Percentiles rank a stretch among this genome's conserved stretches.
These are phyloP conservation scores for Rachycentron canadum DNA, from an alignment of 2,797 vertebrate species.

Conservation along the genomic window DNA sequence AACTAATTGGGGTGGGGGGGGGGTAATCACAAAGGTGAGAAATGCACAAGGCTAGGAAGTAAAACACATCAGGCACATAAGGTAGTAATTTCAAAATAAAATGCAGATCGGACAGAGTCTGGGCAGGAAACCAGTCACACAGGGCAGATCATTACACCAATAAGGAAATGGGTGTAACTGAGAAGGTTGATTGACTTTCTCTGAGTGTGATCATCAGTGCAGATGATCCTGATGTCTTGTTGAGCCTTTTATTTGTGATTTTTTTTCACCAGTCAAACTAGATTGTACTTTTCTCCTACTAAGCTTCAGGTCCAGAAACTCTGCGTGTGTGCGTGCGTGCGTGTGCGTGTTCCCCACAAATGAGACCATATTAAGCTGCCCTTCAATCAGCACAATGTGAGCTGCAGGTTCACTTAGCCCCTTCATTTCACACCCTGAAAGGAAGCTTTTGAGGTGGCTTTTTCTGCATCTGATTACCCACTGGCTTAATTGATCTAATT, in stretches of 20 bases:
- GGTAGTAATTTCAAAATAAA: not conserved
- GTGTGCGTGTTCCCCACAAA: constrained; percentile 21
- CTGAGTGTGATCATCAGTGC: constrained; percentile 35
- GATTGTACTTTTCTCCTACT: constrained; percentile 19
- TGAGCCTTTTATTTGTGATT: constrained; percentile 29
- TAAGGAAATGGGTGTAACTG: constrained; percentile 36
- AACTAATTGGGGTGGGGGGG: too few species aligned
- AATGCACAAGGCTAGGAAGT: not conserved
- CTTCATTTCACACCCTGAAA: constrained; percentile 66
- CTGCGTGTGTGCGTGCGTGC: constrained; percentile 9
- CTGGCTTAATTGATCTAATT: constrained; percentile 85
- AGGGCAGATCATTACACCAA: not conserved
- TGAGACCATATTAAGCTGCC: constrained; percentile 49
- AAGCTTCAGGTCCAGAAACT: constrained; percentile 14
- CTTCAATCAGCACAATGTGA: constrained; percentile 56
- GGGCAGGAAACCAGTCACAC: not conserved
- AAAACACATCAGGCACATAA: not conserved
- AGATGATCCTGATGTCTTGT: constrained; percentile 22
- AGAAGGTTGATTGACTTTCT: constrained; percentile 38
- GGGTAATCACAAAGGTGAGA: too few species aligned
- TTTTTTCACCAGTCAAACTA: constrained; percentile 36
- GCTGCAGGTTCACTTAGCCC: constrained; percentile 55
- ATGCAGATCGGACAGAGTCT: not conserved
- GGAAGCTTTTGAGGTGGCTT: constrained; percentile 64
- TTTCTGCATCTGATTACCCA: constrained; percentile 79